Conservation (phyloP, 2,888 invertebrate genomes). For the Ophion obscuratus region DNA sequence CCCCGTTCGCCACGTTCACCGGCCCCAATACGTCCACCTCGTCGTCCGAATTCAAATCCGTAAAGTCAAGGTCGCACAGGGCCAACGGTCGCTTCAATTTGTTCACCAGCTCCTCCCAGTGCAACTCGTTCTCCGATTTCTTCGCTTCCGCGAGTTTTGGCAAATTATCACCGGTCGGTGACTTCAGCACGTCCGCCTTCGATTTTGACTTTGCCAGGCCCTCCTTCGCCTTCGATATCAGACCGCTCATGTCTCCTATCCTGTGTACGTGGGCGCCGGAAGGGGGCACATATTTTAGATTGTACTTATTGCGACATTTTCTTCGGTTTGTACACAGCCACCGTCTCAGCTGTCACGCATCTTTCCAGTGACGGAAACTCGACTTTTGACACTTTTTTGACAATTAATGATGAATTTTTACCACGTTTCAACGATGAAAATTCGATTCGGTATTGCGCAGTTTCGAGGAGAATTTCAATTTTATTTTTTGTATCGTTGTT, state of each 20-base stretch:
- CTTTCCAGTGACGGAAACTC: too few relatives aligned
- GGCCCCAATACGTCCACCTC: slow-evolving; percentile 92
- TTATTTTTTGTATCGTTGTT: too few relatives aligned
- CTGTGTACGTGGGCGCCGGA: slow-evolving; percentile 76
- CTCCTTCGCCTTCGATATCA: slow-evolving; percentile 97
- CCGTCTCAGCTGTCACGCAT: too few relatives aligned
- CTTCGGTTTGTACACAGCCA: neutral
- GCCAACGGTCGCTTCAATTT: slow-evolving; percentile 91
- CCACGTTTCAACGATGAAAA: too few relatives aligned
- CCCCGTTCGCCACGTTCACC: slow-evolving; percentile 87
- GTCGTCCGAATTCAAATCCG: slow-evolving; percentile 95
- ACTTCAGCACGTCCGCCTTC: slow-evolving; percentile 91
- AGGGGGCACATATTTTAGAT: neutral
- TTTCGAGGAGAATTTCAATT: too few relatives aligned
- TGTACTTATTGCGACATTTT: neutral
- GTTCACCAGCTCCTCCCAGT: slow-evolving; percentile 96
- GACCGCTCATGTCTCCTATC: slow-evolving; percentile 94
- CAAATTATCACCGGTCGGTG: slow-evolving; percentile 88
- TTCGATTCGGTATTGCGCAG: too few relatives aligned
- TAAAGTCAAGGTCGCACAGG: slow-evolving; percentile 98
- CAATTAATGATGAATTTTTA: too few relatives aligned
- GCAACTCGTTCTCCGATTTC: slow-evolving; percentile 96
- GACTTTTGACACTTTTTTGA: too few relatives aligned
- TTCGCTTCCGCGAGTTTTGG: slow-evolving; percentile 89
- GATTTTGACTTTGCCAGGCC: slow-evolving; percentile 95